A percentile compares a stretch with the other conserved stretches of the same genome.
phyloP scores from a whole-genome alignment of 1,140 invertebrate genomes.

The Diploscapter pachys region DNA sequence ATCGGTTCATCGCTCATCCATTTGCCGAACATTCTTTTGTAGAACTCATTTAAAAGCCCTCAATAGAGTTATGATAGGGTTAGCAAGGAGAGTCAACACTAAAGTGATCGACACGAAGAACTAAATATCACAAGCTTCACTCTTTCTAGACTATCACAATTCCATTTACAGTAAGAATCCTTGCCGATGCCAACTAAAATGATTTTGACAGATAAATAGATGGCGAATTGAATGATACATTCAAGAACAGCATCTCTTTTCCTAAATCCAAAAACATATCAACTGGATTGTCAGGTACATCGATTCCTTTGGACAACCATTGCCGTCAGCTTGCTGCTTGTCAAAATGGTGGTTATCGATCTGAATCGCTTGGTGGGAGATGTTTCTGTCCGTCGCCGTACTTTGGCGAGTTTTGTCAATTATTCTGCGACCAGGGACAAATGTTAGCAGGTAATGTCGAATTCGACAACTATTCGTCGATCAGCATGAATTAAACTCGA shows the following conservation, averaged over 20 bases:
- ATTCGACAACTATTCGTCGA: not conserved
- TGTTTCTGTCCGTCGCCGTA: conserved; percentile 54
- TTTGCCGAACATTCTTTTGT: not conserved
- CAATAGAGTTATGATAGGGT: no score
- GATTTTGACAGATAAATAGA: no score
- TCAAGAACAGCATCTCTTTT: conserved; percentile 17
- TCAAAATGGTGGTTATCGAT: conserved; percentile 49
- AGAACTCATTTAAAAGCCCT: not conserved
- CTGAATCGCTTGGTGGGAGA: conserved; percentile 32
- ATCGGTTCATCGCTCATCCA: no score
- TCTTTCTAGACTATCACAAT: no score
- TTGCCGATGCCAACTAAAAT: no score
- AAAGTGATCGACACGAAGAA: no score
- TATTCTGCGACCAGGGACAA: conserved; percentile 55
- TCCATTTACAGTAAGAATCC: no score
- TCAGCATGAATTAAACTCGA: conserved; percentile 11
- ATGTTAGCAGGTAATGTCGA: conserved; percentile 33
- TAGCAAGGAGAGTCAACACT: no score
- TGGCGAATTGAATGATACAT: conserved; percentile 3
- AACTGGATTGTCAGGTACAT: conserved; percentile 18
- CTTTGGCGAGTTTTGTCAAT: conserved; percentile 57
- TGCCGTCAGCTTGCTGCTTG: conserved; percentile 52
- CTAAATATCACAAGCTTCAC: no score
- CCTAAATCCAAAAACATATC: no score
- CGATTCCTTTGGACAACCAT: conserved; percentile 43